phyloP scores from a whole-genome alignment of 2,797 vertebrate genomes.

The Sebastes taczanowskii region DNA sequence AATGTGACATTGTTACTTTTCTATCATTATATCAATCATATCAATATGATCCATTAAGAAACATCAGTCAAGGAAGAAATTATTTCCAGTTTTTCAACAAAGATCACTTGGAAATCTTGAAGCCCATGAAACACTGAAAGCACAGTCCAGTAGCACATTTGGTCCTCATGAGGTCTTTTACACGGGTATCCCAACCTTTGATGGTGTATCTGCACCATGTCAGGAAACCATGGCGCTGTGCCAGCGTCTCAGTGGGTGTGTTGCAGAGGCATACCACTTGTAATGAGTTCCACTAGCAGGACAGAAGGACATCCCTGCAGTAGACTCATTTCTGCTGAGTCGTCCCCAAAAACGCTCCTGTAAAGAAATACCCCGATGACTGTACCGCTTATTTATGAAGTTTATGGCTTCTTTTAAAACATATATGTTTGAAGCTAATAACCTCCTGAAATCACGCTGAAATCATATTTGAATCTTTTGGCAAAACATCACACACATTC shows the following conservation, averaged over 20 bases:
- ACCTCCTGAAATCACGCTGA: constrained; percentile 51
- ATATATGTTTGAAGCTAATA: constrained; percentile 43
- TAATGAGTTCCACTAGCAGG: constrained; percentile 67
- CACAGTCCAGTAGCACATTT: constrained; percentile 19
- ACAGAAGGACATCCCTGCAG: constrained; percentile 33
- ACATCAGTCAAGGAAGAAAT: not conserved
- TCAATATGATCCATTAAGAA: not conserved
- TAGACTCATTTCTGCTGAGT: constrained; percentile 44
- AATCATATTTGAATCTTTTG: constrained; percentile 68
- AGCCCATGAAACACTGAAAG: constrained; percentile 43
- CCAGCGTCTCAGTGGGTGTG: constrained; percentile 61
- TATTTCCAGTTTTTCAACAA: not conserved
- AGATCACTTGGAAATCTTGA: constrained; percentile 13
- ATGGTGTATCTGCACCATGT: constrained; percentile 60
- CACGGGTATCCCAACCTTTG: constrained; percentile 58
- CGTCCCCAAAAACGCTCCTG: constrained; percentile 16
- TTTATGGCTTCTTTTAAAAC: constrained; percentile 63
- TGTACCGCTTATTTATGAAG: constrained; percentile 22
- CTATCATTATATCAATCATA: not conserved
- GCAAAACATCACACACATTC: constrained; percentile 72
- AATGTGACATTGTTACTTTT: not conserved
- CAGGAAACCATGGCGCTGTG: constrained; percentile 38
- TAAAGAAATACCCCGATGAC: constrained; percentile 41
- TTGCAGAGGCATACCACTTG: constrained; percentile 32
- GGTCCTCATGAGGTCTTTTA: constrained; percentile 59